Base-by-base conservation (phyloP, 2,888 invertebrate genomes). In the Dolichomitus sp. region DNA sequence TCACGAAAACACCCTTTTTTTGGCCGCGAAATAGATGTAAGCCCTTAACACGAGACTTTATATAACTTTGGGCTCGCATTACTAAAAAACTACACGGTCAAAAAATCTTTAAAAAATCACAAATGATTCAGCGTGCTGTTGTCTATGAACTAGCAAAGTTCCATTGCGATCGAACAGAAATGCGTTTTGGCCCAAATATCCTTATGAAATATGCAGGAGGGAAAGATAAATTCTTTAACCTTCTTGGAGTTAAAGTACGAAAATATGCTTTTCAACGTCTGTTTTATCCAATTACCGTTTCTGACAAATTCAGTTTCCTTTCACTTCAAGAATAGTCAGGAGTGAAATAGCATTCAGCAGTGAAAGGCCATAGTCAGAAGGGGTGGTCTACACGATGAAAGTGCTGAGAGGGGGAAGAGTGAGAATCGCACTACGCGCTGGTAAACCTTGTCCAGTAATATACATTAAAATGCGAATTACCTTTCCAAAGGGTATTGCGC, bases 401-500 rank as follows among this genome's bases (percentile, higher is more conserved):
- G 40, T 17, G 12, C 5, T 14, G 72, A 50, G 30, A 61, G 19
- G 37, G 30, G 17, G 76, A 61, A 69, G 48, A 76, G 70, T 78
- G 69, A 75, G 61, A 75, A 61, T 76, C 72, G 61, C 50, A 63
- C 42, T 70, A 42, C 33, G 40, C 37, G 40, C 48, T 37, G 59
- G 66, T 52, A 40, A 80, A 76, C 72, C 68, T 48, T 37, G 68
- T 65, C 75, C 72, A 54, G 72, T 83, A 80, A 80, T 80, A 76
- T 68, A 76, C 75, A 80, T 80, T 80, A 72, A 76, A 83, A 76
- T 80, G 66, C 63, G 79, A 76, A 59, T 80, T 80, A 80, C 37
- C 45, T 40, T 76, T 54, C 74, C 59, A 69, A 75, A 48, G 61
- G 37, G 80, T 48, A 65, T 75, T 79, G 59, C 52, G 66, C 73